phyloP scores from a whole-genome alignment of 2,888 invertebrate species.

The Biston stratarius region DNA sequence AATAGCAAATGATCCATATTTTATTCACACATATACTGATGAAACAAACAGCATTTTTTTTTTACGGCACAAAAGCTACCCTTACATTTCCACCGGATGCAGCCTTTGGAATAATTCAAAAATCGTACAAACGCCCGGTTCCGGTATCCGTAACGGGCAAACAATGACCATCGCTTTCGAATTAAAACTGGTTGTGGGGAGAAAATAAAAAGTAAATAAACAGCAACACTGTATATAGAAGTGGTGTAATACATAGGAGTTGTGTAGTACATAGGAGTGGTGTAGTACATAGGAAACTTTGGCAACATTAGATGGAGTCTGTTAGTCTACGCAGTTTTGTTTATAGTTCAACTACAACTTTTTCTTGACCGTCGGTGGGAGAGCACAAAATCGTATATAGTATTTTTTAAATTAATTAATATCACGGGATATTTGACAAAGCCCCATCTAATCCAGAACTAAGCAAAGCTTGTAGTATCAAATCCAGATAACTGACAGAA shows the following conservation, averaged over 20 bases:
- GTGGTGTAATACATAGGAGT: too few relatives aligned
- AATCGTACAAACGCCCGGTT: slow-evolving; percentile 46
- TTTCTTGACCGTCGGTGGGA: too few relatives aligned
- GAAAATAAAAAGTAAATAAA: slow-evolving; percentile 30
- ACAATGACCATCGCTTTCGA: slow-evolving; percentile 46
- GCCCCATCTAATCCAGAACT: too few relatives aligned
- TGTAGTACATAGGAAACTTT: too few relatives aligned
- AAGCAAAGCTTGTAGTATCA: too few relatives aligned
- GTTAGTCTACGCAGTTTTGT: too few relatives aligned
- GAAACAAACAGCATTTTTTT: slow-evolving; percentile 10
- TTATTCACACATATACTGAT: slow-evolving; percentile 1
- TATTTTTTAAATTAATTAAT: too few relatives aligned
- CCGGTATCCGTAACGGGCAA: slow-evolving; percentile 42
- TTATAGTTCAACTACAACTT: too few relatives aligned
- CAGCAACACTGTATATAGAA: not conserved
- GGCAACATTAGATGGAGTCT: too few relatives aligned
- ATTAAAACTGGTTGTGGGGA: slow-evolving; percentile 36
- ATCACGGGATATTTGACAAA: too few relatives aligned
- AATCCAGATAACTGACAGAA: too few relatives aligned
- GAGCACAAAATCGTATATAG: too few relatives aligned
- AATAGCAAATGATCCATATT: not conserved
- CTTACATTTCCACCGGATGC: slow-evolving; percentile 31
- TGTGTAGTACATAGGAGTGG: not conserved
- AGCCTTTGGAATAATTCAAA: slow-evolving; percentile 48
- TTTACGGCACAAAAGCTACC: slow-evolving; percentile 28